Base-by-base conservation (phyloP, 2,888 invertebrate species). In the Drosophila peninsularis region DNA sequence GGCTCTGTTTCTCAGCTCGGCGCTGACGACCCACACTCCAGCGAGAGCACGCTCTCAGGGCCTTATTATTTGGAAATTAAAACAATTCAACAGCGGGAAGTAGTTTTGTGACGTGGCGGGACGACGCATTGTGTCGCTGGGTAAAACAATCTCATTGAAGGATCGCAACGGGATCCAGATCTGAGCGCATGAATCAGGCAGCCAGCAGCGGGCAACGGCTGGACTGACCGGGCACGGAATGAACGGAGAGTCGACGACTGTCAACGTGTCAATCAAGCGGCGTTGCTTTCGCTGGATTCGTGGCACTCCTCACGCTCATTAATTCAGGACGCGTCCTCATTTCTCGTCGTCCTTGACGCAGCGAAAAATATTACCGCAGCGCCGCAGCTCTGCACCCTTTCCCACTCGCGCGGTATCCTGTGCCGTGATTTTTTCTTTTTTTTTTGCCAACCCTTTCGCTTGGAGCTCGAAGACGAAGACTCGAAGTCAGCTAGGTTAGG, bases 201-300 rank as follows among this genome's bases (percentile, higher is more conserved):
- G 54, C 11, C 32, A 21, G 7, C 44, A 32, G 3, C 39, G 39
- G 53, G 37, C 53, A 30, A 14, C 32, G 53, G 42, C 42, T 45
- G 17, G 56, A 65, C 71, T 76, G 76, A 70, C 76, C 76, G 64
- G 79, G 36, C 39, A 30, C 39, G 57, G 63, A 42, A 78, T 30
- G 44, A 5, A 37, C 21, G n/a, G 47, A 27, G 73, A 67, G 52
- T 49, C 71, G 70, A 62, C 56, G 80, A 79, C 82, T 91, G 91
- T 90, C 90, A 90, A 91, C 86, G 89, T 90, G 90, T 90, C 91
- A 90, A 90, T 90, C 91, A 91, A 77, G 75, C 79, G 62, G 71
- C 39, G 68, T 30, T 65, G 52, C 56, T 54, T 68, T 58, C 58
- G 52, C 49, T 63, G 57, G 17, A 45, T 54, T 50, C 54, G 58